Evolutionary conservation across 2,888 invertebrate genomes (phyloP), one percentile per base, ranked within the genome.

Genomic region (Pseudococcus viburni): DNA sequence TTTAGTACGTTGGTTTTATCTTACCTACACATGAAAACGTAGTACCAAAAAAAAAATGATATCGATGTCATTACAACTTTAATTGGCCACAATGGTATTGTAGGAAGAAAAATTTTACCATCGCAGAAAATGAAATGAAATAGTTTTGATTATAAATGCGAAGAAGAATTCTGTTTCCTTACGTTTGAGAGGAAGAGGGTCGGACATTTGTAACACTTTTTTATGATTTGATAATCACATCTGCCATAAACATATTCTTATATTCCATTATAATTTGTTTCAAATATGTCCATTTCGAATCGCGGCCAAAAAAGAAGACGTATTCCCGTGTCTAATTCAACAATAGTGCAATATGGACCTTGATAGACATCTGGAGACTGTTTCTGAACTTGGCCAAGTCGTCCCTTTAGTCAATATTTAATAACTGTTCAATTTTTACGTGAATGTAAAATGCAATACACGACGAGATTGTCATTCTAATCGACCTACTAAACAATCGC

Each of bases 311-410:
- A 87, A 77, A 87, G 46, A 73, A 87, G 17, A 85, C 84, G 39
- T 77, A 77, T 87, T 87, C 87, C 87, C 87, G 87, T 87, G 77
- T 87, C 87, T 87, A 87, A 87, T 87, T 87, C 26, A 77, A 87
- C 87, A 87, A 87, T 87, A 39, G 86, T 68, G 59, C 87, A 48
- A 87, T 87, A 87, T 87, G 87, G 87, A 26, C 73, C 48, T 46
- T 73, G 87, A 77, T 77, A 77, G 77, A 77, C 87, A 87, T 73
- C 51, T 86, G 68, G 26, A 68, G 39, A 68, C 86, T 86, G 51
- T 51, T 51, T 51, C 51, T 51, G 77, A 77, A 77, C 87, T 87
- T 77, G 87, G 73, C 87, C 77, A 51, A 87, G 26, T 33, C 26
- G 80, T 77, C 80, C 15, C 77, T 87, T 87, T 46, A 77, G 77